Base-by-base conservation (phyloP, 1,140 invertebrate genomes). In the Papilio dardanus region DNA sequence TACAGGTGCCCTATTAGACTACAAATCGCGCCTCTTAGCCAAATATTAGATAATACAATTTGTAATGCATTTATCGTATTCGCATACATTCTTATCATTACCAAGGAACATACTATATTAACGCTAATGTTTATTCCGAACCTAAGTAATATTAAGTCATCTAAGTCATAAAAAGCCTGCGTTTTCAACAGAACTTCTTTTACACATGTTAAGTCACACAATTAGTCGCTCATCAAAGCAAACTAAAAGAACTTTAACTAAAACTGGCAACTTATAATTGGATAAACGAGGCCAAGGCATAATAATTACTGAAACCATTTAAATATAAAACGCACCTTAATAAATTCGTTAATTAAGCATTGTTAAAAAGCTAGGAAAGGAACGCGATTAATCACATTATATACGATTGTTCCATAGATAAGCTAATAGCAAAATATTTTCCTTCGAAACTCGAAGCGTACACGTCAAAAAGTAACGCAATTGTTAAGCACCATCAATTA, bases 311-410 rank as follows among this genome's bases (percentile, higher is more conserved):
- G 68, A 28, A 21, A n/a, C 24, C 66, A 77, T 71, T 71, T 74
- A 79, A 77, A 78, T 82, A 83, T 85, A 83, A 84, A 81, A 84
- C 79, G 83, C 76, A 35, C 79, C 84, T 79, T 77, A 75, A 83
- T 86, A 83, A 83, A 84, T 83, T 80, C 84, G 83, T 85, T 87
- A 85, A 87, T 89, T 87, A 88, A 86, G 77, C 79, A 78, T 78
- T 82, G 81, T 80, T 79, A 77, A 69, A 76, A 76, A 79, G 79
- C 76, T 71, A 83, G 79, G 81, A 86, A 83, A 79, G 78, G 74
- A 83, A 79, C 79, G 74, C 79, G 65, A 76, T 81, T 77, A 79
- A 81, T 82, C 78, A 78, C 68, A 79, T 77, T 84, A 84, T 83
- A 79, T 78, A 77, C 79, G 77, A 75, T 79, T 65, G 31, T 37